Evolutionary conservation across 2,888 invertebrate species (phyloP).

Genomic region (Philereme vetulata): DNA sequence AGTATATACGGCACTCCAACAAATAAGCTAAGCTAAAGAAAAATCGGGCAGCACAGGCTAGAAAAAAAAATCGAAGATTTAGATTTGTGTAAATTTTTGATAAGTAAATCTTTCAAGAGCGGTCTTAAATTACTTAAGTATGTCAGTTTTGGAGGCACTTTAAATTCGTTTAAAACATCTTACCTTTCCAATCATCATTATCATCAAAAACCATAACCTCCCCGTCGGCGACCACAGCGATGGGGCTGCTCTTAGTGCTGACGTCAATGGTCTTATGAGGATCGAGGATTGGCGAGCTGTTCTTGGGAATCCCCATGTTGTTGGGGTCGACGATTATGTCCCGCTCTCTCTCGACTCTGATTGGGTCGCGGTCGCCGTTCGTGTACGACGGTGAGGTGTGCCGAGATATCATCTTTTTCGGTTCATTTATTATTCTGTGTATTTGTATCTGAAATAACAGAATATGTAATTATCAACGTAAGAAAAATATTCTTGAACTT

Average conservation of each 20-base stretch:
- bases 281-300: conserved; percentile 77
- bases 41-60: no score
- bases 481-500: no score
- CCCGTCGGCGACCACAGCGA: conserved; percentile 87
- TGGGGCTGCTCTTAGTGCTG: conserved; percentile 79
- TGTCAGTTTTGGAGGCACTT: no score
- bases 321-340: conserved; percentile 38
- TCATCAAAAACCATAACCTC: conserved; percentile 95
- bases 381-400: conserved; percentile 78
- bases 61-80: no score
- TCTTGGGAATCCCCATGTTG: conserved; percentile 75
- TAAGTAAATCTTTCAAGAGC: no score
- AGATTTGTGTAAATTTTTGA: no score
- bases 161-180: background rate
- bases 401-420: conserved; percentile 78
- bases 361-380: conserved; percentile 69
- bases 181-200: conserved; percentile 91
- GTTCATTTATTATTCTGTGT: conserved; percentile 76
- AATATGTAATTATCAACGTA: no score
- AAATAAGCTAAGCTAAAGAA: no score
- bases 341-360: conserved; percentile 42
- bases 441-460: conserved; percentile 64
- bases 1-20: no score
- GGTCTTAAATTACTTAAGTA: no score
- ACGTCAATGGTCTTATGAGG: conserved; percentile 74